These are phyloP conservation scores for Neoseiulus cucumeris DNA, from an alignment of 1,140 invertebrate species.

Conservation along the genomic window DNA sequence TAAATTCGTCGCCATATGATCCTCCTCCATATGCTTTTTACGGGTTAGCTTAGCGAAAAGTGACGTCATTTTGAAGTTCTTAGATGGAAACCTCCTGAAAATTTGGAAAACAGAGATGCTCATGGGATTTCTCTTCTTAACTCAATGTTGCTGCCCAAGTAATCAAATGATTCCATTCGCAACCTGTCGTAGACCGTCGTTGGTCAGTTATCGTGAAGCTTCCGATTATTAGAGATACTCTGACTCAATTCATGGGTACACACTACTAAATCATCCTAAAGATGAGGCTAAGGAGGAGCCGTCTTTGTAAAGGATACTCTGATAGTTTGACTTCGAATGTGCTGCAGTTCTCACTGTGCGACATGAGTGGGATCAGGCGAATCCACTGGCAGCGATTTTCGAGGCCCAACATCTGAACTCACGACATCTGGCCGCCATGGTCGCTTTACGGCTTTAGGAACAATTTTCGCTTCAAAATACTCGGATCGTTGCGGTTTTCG, in stretches of 20 bases:
- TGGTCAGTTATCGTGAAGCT: not conserved
- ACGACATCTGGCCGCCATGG: no score
- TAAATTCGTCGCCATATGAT: not conserved
- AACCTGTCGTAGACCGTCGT: not conserved
- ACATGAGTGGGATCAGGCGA: no score
- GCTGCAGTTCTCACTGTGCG: no score
- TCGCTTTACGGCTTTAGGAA: no score
- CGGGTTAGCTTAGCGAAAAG: constrained; percentile 5
- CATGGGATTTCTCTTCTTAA: not conserved
- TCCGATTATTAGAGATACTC: not conserved
- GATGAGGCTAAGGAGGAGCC: no score
- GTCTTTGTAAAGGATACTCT: no score
- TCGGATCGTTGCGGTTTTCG: no score
- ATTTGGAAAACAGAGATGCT: not conserved
- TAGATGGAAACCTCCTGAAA: not conserved
- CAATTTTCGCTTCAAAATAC: no score
- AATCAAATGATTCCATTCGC: not conserved
- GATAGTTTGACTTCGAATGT: no score
- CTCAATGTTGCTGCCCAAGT: not conserved
- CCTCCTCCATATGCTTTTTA: constrained; percentile 10
- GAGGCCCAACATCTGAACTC: no score
- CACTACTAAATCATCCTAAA: no score
- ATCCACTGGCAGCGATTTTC: no score
- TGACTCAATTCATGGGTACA: not conserved
- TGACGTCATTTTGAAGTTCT: not conserved